Percentiles rank a stretch among this genome's conserved stretches.
Evolutionary conservation across 2,888 invertebrate species (phyloP).

Genomic region (Tachina grossa): DNA sequence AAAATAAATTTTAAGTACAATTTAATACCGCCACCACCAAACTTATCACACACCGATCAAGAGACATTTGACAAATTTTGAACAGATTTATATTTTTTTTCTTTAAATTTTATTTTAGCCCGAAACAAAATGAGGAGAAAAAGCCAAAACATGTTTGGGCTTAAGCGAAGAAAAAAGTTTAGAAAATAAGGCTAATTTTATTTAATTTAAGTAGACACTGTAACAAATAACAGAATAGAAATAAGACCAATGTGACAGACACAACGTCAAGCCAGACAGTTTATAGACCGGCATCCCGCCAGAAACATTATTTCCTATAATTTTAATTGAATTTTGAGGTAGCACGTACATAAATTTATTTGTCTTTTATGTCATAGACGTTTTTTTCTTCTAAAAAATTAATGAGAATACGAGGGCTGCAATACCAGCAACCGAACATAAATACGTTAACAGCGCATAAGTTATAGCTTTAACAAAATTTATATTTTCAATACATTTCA

Average conservation of each 20-base stretch:
- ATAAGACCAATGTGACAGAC: constrained; percentile 31
- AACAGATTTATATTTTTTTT: constrained; percentile 47
- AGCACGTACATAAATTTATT: constrained; percentile 50
- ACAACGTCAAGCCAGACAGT: constrained; percentile 33
- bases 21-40: constrained; percentile 47
- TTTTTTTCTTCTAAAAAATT: constrained; percentile 3
- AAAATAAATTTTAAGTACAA: constrained; percentile 51
- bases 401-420: neutral
- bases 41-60: constrained; percentile 48
- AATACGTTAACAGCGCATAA: too few relatives aligned
- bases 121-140: constrained; percentile 20
- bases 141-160: constrained; percentile 42
- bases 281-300: constrained; percentile 45
- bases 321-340: constrained; percentile 46
- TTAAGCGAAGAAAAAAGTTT: neutral
- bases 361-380: constrained; percentile 31
- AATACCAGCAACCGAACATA: too few relatives aligned
- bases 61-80: constrained; percentile 70
- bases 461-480: too few relatives aligned
- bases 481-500: too few relatives aligned
- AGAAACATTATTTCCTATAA: constrained; percentile 41
- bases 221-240: constrained; percentile 43
- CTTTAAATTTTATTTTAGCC: neutral
- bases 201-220: constrained; percentile 48
- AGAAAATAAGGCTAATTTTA: constrained; percentile 34